Conservation (phyloP, 2,888 invertebrate species). For the Anaspis maculata region DNA sequence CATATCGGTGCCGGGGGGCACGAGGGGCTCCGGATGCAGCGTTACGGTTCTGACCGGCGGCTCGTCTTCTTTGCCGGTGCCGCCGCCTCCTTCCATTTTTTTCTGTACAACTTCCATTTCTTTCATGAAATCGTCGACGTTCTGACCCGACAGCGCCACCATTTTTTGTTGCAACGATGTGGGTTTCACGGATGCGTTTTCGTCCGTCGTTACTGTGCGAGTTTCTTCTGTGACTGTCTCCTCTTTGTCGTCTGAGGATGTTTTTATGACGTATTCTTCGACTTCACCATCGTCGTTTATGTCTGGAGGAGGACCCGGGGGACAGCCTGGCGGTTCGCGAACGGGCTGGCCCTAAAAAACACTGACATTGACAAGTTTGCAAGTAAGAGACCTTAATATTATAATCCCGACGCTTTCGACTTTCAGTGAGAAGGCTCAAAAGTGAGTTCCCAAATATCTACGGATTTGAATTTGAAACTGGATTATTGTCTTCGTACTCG, state of each 20-base stretch:
- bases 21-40: conserved; percentile 21
- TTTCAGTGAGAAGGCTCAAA: no score
- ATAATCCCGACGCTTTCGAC: no score
- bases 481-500: no score
- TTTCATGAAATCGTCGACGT: conserved; percentile 87
- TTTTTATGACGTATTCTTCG: conserved; percentile 34
- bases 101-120: conserved; percentile 84
- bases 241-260: conserved; percentile 26
- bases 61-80: conserved; percentile 23
- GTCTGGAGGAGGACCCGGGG: conserved; percentile 76
- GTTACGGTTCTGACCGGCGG: conserved; percentile 12
- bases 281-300: conserved; percentile 57
- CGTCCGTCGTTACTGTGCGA: conserved; percentile 8
- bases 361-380: no score
- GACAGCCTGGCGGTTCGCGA: conserved; percentile 76
- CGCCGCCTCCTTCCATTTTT: conserved; percentile 55
- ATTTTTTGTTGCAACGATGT: conserved; percentile 78
- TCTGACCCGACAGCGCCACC: conserved; percentile 83
- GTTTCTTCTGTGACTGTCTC: conserved; percentile 23
- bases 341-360: conserved; percentile 45
- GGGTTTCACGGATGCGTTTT: conserved; percentile 46
- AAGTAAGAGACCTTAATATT: no score
- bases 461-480: no score
- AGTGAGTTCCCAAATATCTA: no score
- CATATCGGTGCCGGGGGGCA: conserved; percentile 34